Evolutionary conservation across 2,113 vertebrate species (phyloP), one percentile per base, ranked within the genome.

Genomic region (Chascanopsetta lugubris): DNA sequence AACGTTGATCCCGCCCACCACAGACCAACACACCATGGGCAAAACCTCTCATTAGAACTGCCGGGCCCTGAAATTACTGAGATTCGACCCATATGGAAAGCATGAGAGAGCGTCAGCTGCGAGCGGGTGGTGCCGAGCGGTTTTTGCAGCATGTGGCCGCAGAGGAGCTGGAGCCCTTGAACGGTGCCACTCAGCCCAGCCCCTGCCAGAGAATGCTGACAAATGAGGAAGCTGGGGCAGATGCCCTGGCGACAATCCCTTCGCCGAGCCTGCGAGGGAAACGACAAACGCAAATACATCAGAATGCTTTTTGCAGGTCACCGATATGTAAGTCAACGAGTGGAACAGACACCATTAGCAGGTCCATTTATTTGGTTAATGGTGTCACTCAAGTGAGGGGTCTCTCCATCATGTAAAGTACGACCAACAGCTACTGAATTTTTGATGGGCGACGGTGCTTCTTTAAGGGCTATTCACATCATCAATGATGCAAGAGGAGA

Each of bases 31-130:
- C 82, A 77, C 84, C 72, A 47, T 59, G 80, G 77, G 72, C 66
- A 85, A 73, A 90, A 90, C 85, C 90, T 91, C 81, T 93, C 89
- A 93, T 93, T 91, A 91, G 69, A 86, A 78, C 75, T 81, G 58
- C 63, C 38, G 36, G 61, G 81, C 82, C 84, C 88, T 88, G 83
- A 90, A 91, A 91, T 92, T 87, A 91, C 83, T 43, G 55, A 77
- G 74, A 88, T 83, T 80, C 84, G 68, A 76, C 69, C 79, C 90
- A 87, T 79, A 88, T 82, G 88, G 87, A 88, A 88, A 87, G 79
- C 86, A 89, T 85, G 87, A 90, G 86, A 87, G 79, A 79, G 73
- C 84, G 65, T 85, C 76, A 74, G 83, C 76, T 72, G 83, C 83
- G 73, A 82, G 72, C 83, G 65, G 77, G 79, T 65, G 81, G 84